A percentile compares a stretch with the other conserved stretches of the same genome.
These are phyloP conservation scores for Podilymbus podiceps DNA, from an alignment of 2,113 vertebrate genomes.

Conservation along the genomic window DNA sequence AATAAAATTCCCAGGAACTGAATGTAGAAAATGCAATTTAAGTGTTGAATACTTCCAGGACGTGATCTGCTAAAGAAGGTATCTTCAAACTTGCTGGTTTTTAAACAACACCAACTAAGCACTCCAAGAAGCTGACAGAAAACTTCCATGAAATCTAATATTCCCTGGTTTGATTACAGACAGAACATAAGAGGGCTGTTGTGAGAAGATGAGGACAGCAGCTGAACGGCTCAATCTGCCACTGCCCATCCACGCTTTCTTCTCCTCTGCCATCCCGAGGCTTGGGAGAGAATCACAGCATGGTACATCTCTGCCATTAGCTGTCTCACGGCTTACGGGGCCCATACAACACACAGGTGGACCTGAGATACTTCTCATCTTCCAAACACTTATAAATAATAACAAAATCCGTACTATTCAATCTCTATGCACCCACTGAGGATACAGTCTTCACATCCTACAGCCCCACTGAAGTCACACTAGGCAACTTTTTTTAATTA, in stretches of 20 bases:
- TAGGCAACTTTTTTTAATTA: background rate
- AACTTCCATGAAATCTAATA: background rate
- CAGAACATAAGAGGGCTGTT: background rate
- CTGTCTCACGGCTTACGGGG: background rate
- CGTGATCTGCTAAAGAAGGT: background rate
- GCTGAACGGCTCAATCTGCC: background rate
- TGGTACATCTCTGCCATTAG: rapidly evolving
- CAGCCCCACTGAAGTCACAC: background rate
- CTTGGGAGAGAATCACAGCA: background rate
- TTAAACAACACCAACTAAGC: background rate
- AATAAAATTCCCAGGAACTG: background rate
- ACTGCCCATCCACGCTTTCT: background rate
- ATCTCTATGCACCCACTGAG: background rate
- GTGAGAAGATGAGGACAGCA: background rate
- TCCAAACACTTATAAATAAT: background rate
- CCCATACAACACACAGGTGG: background rate
- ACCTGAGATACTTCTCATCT: background rate
- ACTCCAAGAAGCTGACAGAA: background rate
- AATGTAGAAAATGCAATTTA: background rate
- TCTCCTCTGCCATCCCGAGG: background rate
- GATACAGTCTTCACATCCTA: background rate
- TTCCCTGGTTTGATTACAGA: background rate
- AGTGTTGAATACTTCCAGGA: background rate
- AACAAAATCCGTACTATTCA: background rate
- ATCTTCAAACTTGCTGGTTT: background rate